Conservation (phyloP, 2,113 vertebrate species). For the Stomatorhinus ivindoensis region DNA sequence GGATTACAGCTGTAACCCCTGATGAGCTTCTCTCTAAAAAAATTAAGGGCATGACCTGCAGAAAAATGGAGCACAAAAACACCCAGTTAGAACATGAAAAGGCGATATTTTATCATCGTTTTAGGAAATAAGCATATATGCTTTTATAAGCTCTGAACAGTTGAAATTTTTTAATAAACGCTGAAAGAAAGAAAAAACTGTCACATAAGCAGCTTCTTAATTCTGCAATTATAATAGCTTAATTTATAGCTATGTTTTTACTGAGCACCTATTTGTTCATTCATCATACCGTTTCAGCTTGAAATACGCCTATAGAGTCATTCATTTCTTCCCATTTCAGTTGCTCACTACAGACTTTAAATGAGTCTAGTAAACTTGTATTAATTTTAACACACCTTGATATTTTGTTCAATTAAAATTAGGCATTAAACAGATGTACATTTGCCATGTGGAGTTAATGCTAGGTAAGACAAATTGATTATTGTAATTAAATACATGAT, state of each 20-base stretch:
- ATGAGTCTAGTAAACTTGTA: background rate
- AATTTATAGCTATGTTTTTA: background rate
- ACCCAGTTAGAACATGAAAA: background rate
- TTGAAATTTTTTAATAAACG: background rate
- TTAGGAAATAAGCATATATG: background rate
- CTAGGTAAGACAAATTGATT: background rate
- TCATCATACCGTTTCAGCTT: background rate
- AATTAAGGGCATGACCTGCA: background rate
- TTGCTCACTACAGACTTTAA: background rate
- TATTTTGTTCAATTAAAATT: background rate
- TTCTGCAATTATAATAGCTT: background rate
- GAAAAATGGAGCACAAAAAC: background rate
- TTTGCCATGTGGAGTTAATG: background rate
- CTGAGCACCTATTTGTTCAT: background rate
- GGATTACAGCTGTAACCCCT: background rate
- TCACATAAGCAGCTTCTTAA: background rate
- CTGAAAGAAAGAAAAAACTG: background rate
- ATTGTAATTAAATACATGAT: background rate
- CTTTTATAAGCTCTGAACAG: background rate
- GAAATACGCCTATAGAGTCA: background rate
- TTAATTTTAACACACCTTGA: background rate
- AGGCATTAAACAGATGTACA: background rate
- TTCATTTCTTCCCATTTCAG: background rate
- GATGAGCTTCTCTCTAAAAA: background rate
- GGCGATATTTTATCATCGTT: background rate